These are phyloP conservation scores for Cataglyphis albicans DNA, from an alignment of 2,888 invertebrate genomes.

Conservation along the genomic window DNA sequence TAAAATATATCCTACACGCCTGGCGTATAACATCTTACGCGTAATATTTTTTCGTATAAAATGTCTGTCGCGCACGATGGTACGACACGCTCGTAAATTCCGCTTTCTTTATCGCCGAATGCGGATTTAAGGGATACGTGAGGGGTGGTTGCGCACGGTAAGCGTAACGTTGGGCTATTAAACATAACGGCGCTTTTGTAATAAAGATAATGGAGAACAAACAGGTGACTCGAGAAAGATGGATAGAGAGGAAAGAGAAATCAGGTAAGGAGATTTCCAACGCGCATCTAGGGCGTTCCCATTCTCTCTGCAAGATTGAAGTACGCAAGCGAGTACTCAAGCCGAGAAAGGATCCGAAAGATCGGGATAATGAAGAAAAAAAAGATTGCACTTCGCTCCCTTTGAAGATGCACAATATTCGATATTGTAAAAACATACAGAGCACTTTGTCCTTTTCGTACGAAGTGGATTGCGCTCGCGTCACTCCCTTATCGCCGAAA, in stretches of 20 bases:
- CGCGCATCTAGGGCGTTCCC: not conserved
- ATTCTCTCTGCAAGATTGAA: constrained; percentile 20
- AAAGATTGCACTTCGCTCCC: constrained; percentile 52
- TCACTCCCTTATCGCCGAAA: constrained; percentile 16
- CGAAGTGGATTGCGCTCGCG: constrained; percentile 37
- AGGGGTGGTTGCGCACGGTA: constrained; percentile 13
- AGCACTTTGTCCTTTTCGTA: constrained; percentile 43
- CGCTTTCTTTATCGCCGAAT: constrained; percentile 43
- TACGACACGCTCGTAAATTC: constrained; percentile 35
- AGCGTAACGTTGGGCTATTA: constrained; percentile 38
- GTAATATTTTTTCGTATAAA: constrained; percentile 39
- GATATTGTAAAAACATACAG: constrained; percentile 58
- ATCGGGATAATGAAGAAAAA: not conserved
- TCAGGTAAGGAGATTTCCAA: not conserved
- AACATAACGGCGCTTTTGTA: constrained; percentile 56
- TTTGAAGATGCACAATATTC: constrained; percentile 59
- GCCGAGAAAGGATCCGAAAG: not conserved
- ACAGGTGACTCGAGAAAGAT: constrained; percentile 41
- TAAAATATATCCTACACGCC: not conserved
- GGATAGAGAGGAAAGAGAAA: not conserved
- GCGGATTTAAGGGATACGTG: constrained; percentile 35
- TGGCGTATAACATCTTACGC: constrained; percentile 12
- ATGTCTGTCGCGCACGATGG: constrained; percentile 32
- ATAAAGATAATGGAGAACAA: constrained; percentile 59
- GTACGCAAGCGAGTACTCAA: not conserved